Evolutionary conservation across 2,797 vertebrate genomes (phyloP), one percentile per base, ranked within the genome.

Genomic region (Salmo trutta): DNA sequence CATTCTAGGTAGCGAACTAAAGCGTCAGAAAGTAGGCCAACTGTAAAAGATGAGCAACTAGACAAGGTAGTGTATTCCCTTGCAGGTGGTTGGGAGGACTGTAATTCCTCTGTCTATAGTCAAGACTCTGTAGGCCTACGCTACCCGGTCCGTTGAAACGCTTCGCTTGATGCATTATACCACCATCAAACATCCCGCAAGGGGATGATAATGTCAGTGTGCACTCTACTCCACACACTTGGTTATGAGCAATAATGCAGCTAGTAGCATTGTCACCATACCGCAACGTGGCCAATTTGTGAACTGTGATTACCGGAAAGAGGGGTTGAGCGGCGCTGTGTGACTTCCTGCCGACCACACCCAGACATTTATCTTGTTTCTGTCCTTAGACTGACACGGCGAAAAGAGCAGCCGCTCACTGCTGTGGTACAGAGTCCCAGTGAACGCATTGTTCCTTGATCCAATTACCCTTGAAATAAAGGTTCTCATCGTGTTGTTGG

Each of bases 271-370:
- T 15, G 33, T 24, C 10, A 41, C 36, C 51, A 74, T 41, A 69
- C n/a, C 59, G 8, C 19, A 56, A 56, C 4, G 69, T 5, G 3
- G 36, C 53, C 68, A 64, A 29, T 75, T 10, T 77, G 75, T 69
- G 59, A 75, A 47, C 67, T 75, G 78, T 87, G 83, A 88, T 90
- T 88, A 90, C 92, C 89, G 91, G 92, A 92, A 93, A 82, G 79
- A 74, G 73, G 47, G 69, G 10, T 47, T 80, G 75, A 73, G 78
- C 83, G 80, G 70, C 87, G 88, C 86, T 75, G 85, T 87, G 72
- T 80, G 82, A 82, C 84, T 84, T 91, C 91, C 90, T 91, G 82
- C 36, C 71, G 72, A 81, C 88, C 41, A 47, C 41, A 47, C 41
- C 41, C 91, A 73, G 59, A 21, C 81, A 91, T 88, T 85, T 85